Base-by-base conservation (phyloP, 1,140 invertebrate species). In the Conus betulinus region DNA sequence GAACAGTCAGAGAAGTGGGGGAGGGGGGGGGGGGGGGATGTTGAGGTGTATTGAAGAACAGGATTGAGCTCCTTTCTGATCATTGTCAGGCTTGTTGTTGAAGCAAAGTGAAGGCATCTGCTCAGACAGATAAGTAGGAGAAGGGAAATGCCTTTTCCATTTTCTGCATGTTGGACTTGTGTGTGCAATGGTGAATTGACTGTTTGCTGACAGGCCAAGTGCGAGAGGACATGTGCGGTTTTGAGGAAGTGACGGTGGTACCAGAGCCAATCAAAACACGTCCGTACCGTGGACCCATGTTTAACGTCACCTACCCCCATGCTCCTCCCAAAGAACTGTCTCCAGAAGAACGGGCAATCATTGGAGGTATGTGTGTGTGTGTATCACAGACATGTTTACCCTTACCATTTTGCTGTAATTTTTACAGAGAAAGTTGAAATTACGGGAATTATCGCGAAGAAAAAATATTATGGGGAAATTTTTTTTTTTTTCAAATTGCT, bases 201-300 rank as follows among this genome's bases (percentile, higher is more conserved):
- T n/a, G 23, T 39, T 39, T 39, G 39, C 39, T 39, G 23, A 87
- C 71, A 94, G 92, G 90, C 89, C 74, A 87, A 91, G 91, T 91
- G 63, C 88, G 90, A 53, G 94, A 94, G 76, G 94, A 94, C 90
- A 94, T 94, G 94, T 94, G 94, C 92, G 94, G 94, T 11, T 94
- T 94, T 92, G 94, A 95, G 89, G 94, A 95, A 83, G 91, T 94
- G 39, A 95, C 94, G 10, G 91, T 92, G 13, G 84, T 91, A 7
- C 93, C 94, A 5, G 94, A 94, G 87, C 93, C 92, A 10, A 92
- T 94, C 27, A 93, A 94, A 87, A 93, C 91, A 15, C 91, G 94
- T 11, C 93, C 93, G 51, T 88, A 91, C 67, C 92, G 90, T 25
- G 91, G 91, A 51, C 89, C 91, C n/a, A 89, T 92, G 23, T 90